phyloP scores from a whole-genome alignment of 2,888 invertebrate species.

The Ophion costatus region DNA sequence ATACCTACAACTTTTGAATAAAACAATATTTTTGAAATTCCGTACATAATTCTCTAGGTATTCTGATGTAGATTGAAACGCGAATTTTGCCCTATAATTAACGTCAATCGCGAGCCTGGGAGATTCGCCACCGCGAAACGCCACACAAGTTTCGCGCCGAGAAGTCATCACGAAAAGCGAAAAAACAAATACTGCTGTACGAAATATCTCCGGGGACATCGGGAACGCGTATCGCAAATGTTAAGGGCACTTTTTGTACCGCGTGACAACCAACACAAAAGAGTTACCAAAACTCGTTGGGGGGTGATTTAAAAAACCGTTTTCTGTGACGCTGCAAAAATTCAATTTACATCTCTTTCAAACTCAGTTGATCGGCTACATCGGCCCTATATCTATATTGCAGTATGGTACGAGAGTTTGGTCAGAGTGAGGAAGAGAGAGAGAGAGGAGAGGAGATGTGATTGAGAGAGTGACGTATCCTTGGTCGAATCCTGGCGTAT shows the following conservation, averaged over 20 bases:
- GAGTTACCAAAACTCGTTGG: constrained; percentile 8
- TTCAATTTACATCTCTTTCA: constrained; percentile 36
- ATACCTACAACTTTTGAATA: no score
- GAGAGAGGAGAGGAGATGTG: no score
- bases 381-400: background rate
- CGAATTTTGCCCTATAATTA: no score
- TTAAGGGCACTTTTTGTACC: constrained; percentile 4
- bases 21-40: no score
- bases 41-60: no score
- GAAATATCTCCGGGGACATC: background rate
- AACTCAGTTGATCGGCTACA: constrained; percentile 2
- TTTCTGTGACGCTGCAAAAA: constrained; percentile 46
- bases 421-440: no score
- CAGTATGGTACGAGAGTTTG: constrained; percentile 1
- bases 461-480: constrained; percentile 19
- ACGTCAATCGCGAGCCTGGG: no score
- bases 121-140: no score
- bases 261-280: constrained; percentile 17
- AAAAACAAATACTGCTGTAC: background rate
- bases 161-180: no score
- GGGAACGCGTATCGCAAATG: constrained; percentile 6
- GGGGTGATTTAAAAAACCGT: constrained; percentile 9
- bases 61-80: no score
- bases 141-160: background rate
- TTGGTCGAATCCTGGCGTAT: background rate